A percentile compares a stretch with the other conserved stretches of the same genome.
Evolutionary conservation across 2,797 vertebrate genomes (phyloP).

Genomic region (Phoxinus dragarum): DNA sequence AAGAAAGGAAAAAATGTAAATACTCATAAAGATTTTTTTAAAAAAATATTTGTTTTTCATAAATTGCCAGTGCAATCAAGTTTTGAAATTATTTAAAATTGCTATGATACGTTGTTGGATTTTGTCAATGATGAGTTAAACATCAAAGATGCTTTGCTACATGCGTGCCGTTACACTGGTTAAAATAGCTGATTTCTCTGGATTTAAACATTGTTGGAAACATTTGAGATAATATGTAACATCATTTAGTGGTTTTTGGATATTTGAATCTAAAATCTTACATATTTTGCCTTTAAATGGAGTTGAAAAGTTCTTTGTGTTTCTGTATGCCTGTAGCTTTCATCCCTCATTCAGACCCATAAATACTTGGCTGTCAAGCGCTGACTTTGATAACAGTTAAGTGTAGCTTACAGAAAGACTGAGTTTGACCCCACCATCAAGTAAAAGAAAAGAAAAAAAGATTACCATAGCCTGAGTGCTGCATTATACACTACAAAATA

Average conservation of each 20-base stretch:
- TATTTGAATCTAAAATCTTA: no score
- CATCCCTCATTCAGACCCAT: slow-evolving; percentile 21
- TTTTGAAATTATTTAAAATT: not conserved
- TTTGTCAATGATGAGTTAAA: not conserved
- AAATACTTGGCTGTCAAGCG: slow-evolving; percentile 30
- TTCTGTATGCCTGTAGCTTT: not conserved
- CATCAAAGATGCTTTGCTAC: no score
- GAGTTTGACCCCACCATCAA: slow-evolving; percentile 16
- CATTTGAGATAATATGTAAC: no score
- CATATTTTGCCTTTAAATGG: not conserved
- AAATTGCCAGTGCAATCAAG: not conserved
- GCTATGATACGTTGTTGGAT: not conserved
- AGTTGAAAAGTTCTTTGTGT: slow-evolving; percentile 15
- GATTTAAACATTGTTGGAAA: no score
- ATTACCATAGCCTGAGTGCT: slow-evolving; percentile 4
- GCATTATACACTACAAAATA: not conserved
- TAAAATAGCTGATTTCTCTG: no score
- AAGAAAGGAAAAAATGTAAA: not conserved
- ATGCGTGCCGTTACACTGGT: no score
- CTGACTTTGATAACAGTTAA: slow-evolving; percentile 37
- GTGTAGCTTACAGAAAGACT: slow-evolving; percentile 10
- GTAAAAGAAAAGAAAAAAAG: slow-evolving; percentile 15
- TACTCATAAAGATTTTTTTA: not conserved
- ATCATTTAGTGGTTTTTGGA: no score
- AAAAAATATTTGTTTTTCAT: not conserved